Evolutionary conservation across 2,113 vertebrate species (phyloP), one percentile per base, ranked within the genome.

Genomic region (Plestiodon gilberti): DNA sequence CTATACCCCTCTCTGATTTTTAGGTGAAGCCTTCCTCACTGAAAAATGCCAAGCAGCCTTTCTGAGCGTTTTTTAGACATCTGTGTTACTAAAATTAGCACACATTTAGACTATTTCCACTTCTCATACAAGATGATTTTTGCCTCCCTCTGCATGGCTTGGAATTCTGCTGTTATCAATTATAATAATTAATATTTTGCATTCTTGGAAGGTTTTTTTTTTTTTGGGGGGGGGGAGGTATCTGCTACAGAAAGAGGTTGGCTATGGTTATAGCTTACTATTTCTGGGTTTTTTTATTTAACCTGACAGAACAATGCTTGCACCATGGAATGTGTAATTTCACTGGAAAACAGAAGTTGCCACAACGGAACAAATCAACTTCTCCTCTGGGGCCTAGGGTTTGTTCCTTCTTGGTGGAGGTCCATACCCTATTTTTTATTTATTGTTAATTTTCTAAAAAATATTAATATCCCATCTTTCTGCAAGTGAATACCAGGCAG

Each of bases 71-170:
- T 91, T 91, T 83, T 62, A 92, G 90, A 88, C 84, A 52, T 93
- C 40, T 2, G 90, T 95, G 93, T 95, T 48, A 75, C 84, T 84
- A 92, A 95, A 94, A 93, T 81, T 89, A 94, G 94, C 91, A 88
- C 81, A 94, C 94, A 95, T 90, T 91, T 89, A 92, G 95, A 95
- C 94, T 95, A 94, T 93, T 95, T 95, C 94, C 93, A 88, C 94
- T 96, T 93, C 94, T 89, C 94, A 93, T 92, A 92, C 85, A 95
- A 94, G 89, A 92, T 90, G 94, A 13, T 92, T 90, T 91, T 86
- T 93, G 86, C 78, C 74, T 94, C 75, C 94, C 78, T 43, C 55
- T 79, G 77, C 67, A 70, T 80, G 90, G 84, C 30, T 74, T 75
- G 10, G 90, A 92, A 90, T 89, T 86, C 67, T 91, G 38, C 67